phyloP scores from a whole-genome alignment of 2,797 vertebrate species.

The Cirrhinus molitorella region DNA sequence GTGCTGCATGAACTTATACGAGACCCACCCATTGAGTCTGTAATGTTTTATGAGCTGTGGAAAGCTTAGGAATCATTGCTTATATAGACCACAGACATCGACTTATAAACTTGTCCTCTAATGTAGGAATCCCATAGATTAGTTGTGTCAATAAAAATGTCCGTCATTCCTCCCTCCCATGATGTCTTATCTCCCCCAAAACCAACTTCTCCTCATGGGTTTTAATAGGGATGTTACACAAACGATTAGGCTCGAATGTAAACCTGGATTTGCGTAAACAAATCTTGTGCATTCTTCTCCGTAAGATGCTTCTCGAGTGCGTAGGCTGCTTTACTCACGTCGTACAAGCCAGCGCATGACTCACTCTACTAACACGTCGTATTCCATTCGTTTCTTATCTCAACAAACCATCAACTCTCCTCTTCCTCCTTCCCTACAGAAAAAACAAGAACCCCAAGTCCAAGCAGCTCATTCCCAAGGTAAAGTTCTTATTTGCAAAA shows the following conservation, averaged over 20 bases:
- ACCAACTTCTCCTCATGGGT: not conserved
- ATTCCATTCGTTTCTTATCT: not conserved
- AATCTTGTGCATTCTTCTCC: not conserved
- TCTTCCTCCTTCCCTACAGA: slow-evolving; percentile 80
- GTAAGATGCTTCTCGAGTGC: not conserved
- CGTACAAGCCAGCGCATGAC: slow-evolving; percentile 44
- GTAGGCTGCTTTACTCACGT: not conserved
- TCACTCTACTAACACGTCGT: slow-evolving; percentile 73
- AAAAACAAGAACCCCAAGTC: slow-evolving; percentile 90
- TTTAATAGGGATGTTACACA: not conserved
- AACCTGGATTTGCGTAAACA: not conserved
- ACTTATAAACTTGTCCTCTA: not conserved
- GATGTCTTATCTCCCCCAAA: not conserved
- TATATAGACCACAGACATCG: not conserved
- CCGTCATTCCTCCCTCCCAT: not conserved
- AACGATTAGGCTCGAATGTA: not conserved
- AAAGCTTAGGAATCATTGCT: not conserved
- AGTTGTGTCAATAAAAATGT: not conserved
- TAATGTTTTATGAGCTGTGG: slow-evolving; percentile 18
- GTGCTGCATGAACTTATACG: slow-evolving; percentile 68
- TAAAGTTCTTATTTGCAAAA: slow-evolving; percentile 66
- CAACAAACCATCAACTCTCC: slow-evolving; percentile 60
- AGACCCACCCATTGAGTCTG: slow-evolving; percentile 15
- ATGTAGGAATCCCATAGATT: not conserved
- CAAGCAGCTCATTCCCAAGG: slow-evolving; percentile 97